phyloP scores from a whole-genome alignment of 1,140 invertebrate genomes.

The Orchesella cincta region DNA sequence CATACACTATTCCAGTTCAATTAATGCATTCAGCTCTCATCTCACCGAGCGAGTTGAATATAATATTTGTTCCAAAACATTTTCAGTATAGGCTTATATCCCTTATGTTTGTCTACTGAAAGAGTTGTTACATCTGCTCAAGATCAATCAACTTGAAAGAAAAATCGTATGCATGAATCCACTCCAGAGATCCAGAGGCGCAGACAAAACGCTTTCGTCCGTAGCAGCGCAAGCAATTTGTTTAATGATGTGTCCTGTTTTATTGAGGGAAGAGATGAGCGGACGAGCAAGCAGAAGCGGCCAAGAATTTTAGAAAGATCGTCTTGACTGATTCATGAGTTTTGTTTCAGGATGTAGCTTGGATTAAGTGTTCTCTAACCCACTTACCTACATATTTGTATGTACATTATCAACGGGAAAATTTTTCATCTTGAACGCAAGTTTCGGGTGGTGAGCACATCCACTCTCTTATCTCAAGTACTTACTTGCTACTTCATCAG shows the following conservation, averaged over 20 bases:
- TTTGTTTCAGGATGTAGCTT: neutral
- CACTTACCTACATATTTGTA: too few species aligned
- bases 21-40: neutral
- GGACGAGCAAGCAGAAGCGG: neutral
- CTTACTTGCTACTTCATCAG: neutral
- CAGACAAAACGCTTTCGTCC: neutral
- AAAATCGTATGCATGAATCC: neutral
- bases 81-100: too few species aligned
- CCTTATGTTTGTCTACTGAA: too few species aligned
- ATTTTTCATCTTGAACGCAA: too few species aligned
- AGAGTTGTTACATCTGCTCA: neutral
- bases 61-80: too few species aligned
- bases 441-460: too few species aligned
- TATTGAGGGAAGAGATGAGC: neutral
- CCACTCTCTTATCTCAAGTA: too few species aligned
- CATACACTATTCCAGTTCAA: neutral
- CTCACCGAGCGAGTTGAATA: neutral
- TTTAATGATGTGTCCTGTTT: constrained; percentile 5
- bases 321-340: neutral
- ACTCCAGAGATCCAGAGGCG: neutral
- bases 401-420: too few species aligned
- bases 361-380: too few species aligned
- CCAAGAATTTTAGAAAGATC: neutral
- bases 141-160: constrained; percentile 9
- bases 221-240: neutral